These are phyloP conservation scores for Panorpa germanica DNA, from an alignment of 2,888 invertebrate genomes.

Conservation along the genomic window DNA sequence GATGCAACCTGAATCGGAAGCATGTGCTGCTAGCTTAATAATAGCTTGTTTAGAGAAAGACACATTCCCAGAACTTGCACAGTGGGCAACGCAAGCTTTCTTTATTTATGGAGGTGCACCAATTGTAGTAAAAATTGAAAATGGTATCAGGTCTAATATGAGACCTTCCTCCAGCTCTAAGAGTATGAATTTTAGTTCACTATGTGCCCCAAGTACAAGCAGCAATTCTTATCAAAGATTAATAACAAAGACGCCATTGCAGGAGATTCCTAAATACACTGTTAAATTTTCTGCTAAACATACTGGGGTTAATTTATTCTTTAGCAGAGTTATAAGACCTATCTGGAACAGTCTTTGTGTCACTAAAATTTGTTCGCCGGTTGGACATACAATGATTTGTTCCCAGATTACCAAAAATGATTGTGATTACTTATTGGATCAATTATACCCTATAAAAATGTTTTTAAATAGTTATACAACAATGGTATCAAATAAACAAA, in stretches of 20 bases:
- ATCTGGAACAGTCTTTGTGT: constrained; percentile 49
- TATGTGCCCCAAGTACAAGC: too few relatives aligned
- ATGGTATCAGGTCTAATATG: too few relatives aligned
- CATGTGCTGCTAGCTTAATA: constrained; percentile 73
- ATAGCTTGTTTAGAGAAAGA: constrained; percentile 56
- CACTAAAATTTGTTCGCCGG: constrained; percentile 5
- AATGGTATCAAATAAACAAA: too few relatives aligned
- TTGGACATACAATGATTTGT: background rate
- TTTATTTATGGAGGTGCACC: constrained; percentile 80
- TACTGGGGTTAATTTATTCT: constrained; percentile 73
- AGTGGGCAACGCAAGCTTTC: constrained; percentile 84
- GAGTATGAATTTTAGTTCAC: too few relatives aligned
- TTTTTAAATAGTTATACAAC: too few relatives aligned
- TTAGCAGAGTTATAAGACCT: constrained; percentile 62
- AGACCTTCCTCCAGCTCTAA: too few relatives aligned
- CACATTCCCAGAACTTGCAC: constrained; percentile 45
- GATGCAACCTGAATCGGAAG: constrained; percentile 67
- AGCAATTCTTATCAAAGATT: too few relatives aligned
- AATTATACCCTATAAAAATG: constrained; percentile 50
- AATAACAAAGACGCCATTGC: too few relatives aligned
- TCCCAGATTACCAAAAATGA: constrained; percentile 39
- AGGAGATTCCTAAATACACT: too few relatives aligned
- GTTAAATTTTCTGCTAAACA: too few relatives aligned
- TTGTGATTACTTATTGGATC: constrained; percentile 50
- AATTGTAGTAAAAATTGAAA: too few relatives aligned